Conservation (phyloP, 1,140 invertebrate genomes). For the Hyles vespertilio region DNA sequence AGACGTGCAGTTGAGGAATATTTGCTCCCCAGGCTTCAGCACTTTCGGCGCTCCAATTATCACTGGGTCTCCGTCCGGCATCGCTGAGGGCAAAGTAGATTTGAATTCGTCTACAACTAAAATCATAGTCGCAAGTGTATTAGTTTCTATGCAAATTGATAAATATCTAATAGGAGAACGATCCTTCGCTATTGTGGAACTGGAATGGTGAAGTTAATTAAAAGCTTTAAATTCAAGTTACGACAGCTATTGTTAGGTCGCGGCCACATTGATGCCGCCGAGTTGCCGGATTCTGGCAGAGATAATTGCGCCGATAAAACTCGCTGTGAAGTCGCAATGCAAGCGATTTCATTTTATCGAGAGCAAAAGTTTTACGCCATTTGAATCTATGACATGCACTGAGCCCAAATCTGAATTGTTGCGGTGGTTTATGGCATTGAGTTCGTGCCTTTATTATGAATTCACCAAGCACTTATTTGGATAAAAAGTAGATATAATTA, state of each 20-base stretch:
- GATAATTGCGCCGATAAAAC: constrained; percentile 22
- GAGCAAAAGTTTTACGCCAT: constrained; percentile 1
- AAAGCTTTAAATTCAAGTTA: constrained; percentile 20
- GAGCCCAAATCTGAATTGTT: too few relatives aligned
- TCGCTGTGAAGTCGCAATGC: background rate
- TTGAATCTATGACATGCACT: too few relatives aligned
- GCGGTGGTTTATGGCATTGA: too few relatives aligned
- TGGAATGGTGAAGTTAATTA: constrained; percentile 23
- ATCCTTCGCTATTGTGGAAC: constrained; percentile 11
- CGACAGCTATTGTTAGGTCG: constrained; percentile 18
- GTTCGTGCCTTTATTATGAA: too few relatives aligned
- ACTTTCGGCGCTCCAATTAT: constrained; percentile 76
- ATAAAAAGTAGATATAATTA: too few relatives aligned
- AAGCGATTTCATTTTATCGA: background rate
- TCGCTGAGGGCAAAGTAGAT: constrained; percentile 63
- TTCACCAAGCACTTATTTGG: too few relatives aligned
- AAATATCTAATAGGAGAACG: background rate
- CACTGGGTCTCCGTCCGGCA: constrained; percentile 76
- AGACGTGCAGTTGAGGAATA: constrained; percentile 78
- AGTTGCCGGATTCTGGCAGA: constrained; percentile 10
- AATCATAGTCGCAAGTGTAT: constrained; percentile 23
- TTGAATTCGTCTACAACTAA: constrained; percentile 30
- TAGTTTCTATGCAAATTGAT: constrained; percentile 14
- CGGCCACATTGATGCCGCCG: constrained; percentile 16
- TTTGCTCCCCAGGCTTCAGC: constrained; percentile 76